Conservation (phyloP, 64 coral and sea anemone genomes). For the Montipora foliosa region DNA sequence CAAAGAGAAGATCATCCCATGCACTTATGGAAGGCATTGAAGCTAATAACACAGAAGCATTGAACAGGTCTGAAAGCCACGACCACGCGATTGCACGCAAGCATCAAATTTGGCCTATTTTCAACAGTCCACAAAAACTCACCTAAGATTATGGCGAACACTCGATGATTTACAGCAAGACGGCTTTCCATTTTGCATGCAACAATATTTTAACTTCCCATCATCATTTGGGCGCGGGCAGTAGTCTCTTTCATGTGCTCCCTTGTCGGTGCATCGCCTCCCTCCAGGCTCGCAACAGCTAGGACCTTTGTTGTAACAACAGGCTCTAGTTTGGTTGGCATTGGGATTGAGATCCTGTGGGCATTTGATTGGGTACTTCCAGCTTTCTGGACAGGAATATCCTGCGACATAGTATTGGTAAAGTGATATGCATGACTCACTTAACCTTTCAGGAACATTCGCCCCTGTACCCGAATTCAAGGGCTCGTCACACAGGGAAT, state of each 20-base stretch:
- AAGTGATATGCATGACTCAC: too few species aligned
- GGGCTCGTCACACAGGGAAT: too few species aligned
- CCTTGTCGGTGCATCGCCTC: slow-evolving; percentile 34
- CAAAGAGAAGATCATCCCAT: too few species aligned
- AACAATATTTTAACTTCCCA: slow-evolving; percentile 42
- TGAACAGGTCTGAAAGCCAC: too few species aligned
- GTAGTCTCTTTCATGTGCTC: slow-evolving; percentile 50
- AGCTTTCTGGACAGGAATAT: slow-evolving; percentile 43
- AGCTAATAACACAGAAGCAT: too few species aligned
- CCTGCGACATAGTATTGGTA: neutral
- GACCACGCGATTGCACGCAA: too few species aligned
- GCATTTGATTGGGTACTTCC: slow-evolving; percentile 67
- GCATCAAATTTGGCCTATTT: neutral
- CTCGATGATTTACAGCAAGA: slow-evolving; percentile 44
- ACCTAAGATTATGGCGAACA: neutral
- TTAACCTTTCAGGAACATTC: neutral
- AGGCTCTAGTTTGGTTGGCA: neutral
- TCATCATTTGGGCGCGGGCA: slow-evolving; percentile 59
- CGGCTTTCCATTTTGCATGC: slow-evolving; percentile 15
- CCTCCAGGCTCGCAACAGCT: slow-evolving; percentile 51
- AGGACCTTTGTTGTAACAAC: slow-evolving; percentile 65
- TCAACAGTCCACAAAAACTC: neutral
- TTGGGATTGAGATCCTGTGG: slow-evolving; percentile 1
- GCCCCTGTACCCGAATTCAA: too few species aligned
- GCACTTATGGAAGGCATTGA: too few species aligned